Base-by-base conservation (phyloP, 1,140 invertebrate species). In the Apis laboriosa region DNA sequence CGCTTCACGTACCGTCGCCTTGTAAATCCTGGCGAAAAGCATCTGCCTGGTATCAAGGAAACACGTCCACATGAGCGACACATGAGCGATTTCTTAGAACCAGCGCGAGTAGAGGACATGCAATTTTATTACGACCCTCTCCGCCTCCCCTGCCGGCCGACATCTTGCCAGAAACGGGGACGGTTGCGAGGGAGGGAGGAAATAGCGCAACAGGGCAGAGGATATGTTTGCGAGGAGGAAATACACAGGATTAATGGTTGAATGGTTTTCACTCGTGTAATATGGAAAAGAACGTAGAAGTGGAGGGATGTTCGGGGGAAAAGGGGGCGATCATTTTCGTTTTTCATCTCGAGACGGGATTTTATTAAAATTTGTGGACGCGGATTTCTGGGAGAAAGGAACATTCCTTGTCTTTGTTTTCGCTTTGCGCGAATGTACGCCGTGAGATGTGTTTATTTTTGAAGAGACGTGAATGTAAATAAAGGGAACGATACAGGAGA, bases 11-110 rank as follows among this genome's bases (percentile, higher is more conserved):
- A 74, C 83, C 63, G 86, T 77, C 68, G 76, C 58, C 72, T n/a
- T 88, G 86, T 88, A 88, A 88, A 88, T 88, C 86, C 75, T 53
- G 77, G 67, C 75, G 75, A 85, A 88, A 85, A 87, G 78, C 78
- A 84, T 87, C 72, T 82, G 77, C 81, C 34, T 77, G 86, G 81
- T 86, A 86, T 84, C 86, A 78, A 85, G 86, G 76, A 87, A 43
- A 87, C 83, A 87, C 84, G 86, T 79, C 83, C 74, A 51, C 58
- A 34, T 34, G 55, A 58, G 83, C 77, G 74, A 86, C 85, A 71
- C 76, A 80, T 70, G 86, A 76, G 74, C 78, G 81, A 80, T 73
- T 82, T 87, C 77, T 87, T 77, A 86, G 68, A 63, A 80, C 43
- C 73, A 55, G 24, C 55, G 80, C 67, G 84, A 76, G 74, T 34